A percentile compares a stretch with the other conserved stretches of the same genome.
Conservation (phyloP, 1,140 invertebrate species). For the Diachasma alloeum region DNA sequence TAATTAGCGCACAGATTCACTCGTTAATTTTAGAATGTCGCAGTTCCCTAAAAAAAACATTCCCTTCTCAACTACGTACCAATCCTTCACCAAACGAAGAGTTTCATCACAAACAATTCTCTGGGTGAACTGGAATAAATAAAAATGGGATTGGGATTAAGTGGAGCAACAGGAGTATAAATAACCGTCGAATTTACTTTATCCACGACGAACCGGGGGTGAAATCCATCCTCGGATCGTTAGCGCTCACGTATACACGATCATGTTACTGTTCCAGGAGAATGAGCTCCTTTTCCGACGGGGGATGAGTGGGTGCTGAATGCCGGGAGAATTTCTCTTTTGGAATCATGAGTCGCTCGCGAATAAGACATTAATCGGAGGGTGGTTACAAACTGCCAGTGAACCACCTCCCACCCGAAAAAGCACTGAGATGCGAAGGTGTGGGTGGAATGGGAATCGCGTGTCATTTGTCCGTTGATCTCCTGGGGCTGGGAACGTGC, state of each 20-base stretch:
- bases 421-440: background rate
- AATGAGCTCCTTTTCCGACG: background rate
- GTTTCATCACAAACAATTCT: too few species aligned
- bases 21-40: too few species aligned
- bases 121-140: too few species aligned
- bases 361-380: slow-evolving; percentile 60
- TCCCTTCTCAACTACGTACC: too few species aligned
- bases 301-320: background rate
- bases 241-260: slow-evolving; percentile 15
- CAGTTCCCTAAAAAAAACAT: too few species aligned
- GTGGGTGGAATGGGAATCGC: slow-evolving; percentile 53
- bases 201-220: background rate
- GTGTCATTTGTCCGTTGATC: slow-evolving; percentile 66
- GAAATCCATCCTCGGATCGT: slow-evolving; percentile 3
- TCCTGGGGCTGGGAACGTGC: slow-evolving; percentile 58
- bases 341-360: slow-evolving; percentile 33
- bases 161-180: background rate
- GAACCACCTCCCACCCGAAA: slow-evolving; percentile 43
- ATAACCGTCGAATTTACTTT: background rate
- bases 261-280: background rate
- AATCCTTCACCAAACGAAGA: too few species aligned
- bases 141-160: background rate
- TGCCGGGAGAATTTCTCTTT: background rate
- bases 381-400: slow-evolving; percentile 12
- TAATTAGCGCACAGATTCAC: too few species aligned